phyloP scores from a whole-genome alignment of 2,888 invertebrate genomes.

The Caradrina kadenii region DNA sequence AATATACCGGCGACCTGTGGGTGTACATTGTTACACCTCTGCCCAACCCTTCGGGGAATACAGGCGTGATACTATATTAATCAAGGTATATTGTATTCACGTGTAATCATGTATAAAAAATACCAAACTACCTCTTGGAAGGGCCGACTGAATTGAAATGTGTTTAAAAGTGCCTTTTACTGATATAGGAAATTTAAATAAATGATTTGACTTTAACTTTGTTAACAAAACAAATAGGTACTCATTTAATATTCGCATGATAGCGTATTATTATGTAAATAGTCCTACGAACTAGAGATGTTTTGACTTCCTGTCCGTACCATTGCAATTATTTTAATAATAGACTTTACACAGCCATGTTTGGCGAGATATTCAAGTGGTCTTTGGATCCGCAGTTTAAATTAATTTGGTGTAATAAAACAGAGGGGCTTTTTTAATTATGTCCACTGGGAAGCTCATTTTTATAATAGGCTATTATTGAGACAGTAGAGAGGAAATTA shows the following conservation, averaged over 20 bases:
- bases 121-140: too few relatives aligned
- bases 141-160: too few relatives aligned
- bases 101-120: too few relatives aligned
- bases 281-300: background rate
- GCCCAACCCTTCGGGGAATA: too few relatives aligned
- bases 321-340: slow-evolving; percentile 21
- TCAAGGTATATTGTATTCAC: too few relatives aligned
- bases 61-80: too few relatives aligned
- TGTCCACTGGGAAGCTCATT: slow-evolving; percentile 14
- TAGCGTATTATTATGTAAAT: slow-evolving; percentile 4
- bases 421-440: background rate
- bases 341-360: background rate
- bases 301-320: background rate
- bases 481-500: background rate
- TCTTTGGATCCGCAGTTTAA: slow-evolving; percentile 6
- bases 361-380: background rate
- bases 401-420: slow-evolving; percentile 5
- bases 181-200: too few relatives aligned
- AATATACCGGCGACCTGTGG: too few relatives aligned
- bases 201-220: background rate
- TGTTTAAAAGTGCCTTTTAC: too few relatives aligned
- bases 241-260: background rate
- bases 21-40: too few relatives aligned
- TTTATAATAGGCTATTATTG: slow-evolving; percentile 9
- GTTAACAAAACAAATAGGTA: background rate